A percentile compares a stretch with the other conserved stretches of the same genome.
These are phyloP conservation scores for Cheilinus undulatus DNA, from an alignment of 2,113 vertebrate genomes.

Conservation along the genomic window DNA sequence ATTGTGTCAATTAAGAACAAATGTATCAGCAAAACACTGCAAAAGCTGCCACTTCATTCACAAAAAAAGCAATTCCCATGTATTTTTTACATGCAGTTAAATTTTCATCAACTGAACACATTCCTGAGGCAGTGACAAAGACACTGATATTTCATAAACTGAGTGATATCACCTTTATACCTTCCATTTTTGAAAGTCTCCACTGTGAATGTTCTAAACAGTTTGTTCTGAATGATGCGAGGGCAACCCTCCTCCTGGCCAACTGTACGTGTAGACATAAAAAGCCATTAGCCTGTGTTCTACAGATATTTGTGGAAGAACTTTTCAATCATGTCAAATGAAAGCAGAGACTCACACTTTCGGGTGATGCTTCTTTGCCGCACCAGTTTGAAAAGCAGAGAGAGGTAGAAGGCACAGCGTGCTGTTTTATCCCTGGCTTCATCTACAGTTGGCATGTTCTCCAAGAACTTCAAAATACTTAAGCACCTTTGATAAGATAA, in stretches of 20 bases:
- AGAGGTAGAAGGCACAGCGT: constrained; percentile 90
- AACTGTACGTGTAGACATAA: constrained; percentile 61
- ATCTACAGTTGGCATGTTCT: constrained; percentile 78
- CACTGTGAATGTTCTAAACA: constrained; percentile 78
- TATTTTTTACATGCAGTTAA: too few relatives aligned
- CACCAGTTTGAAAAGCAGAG: constrained; percentile 86
- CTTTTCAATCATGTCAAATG: not conserved
- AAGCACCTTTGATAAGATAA: constrained; percentile 63
- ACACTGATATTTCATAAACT: not conserved
- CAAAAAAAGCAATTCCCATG: too few relatives aligned
- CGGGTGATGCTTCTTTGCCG: constrained; percentile 80
- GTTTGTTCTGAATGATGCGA: constrained; percentile 71
- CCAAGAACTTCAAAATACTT: constrained; percentile 86
- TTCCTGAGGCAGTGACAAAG: not conserved
- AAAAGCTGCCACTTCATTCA: not conserved
- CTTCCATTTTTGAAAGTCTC: constrained; percentile 78
- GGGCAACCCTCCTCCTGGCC: constrained; percentile 77
- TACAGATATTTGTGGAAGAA: not conserved
- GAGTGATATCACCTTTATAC: constrained; percentile 38
- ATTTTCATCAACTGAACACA: not conserved
- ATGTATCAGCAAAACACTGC: not conserved
- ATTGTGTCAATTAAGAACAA: not conserved
- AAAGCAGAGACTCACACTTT: constrained; percentile 86
- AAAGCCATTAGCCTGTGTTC: not conserved
- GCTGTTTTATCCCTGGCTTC: constrained; percentile 81